Base-by-base conservation (phyloP, 2,888 invertebrate species). In the Hedychridium roseum region DNA sequence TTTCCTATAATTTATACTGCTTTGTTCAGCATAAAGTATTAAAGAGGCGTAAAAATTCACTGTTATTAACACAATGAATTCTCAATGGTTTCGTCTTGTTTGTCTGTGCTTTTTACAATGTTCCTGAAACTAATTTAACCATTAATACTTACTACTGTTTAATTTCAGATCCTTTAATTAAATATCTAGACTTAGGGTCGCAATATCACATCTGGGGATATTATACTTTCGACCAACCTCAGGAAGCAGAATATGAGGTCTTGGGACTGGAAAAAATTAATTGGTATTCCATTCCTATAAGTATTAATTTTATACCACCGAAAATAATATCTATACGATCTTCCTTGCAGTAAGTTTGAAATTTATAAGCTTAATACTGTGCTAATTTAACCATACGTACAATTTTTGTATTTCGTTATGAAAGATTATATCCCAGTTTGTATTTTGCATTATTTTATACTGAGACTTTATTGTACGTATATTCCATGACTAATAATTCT, bases 201-300 rank as follows among this genome's bases (percentile, higher is more conserved):
- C 43, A 48, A 32, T 66, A 63, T 37, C 20, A 44, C 11, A 38
- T 66, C 30, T 54, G 50, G 36, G 64, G 64, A 42, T 50, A 46
- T 18, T 34, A 54, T 26, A 39, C 36, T 6, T 6, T 11, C 21
- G 36, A 34, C 2, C 21, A 35, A 6, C n/a, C n/a, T n/a, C n/a
- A n/a, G n/a, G n/a, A n/a, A n/a, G n/a, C n/a, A n/a, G n/a, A n/a
- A n/a, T 54, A 34, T 27, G 48, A 54, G 34, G 14, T 54, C 14
- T 57, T 47, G 48, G 57, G 54, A 2, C 36, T 57, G 27, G 32
- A 49, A 23, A 43, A 36, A 37, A 38, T 32, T 7, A 50, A 36
- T 20, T 42, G 43, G 17, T 46, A 36, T 11, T 11, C 21, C 6
- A 21, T 3, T 21, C 7, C 23, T 18, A 2, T 4, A 11, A 3